Evolutionary conservation across 1,140 invertebrate genomes (phyloP).

Genomic region (Neomicropteryx cornuta): DNA sequence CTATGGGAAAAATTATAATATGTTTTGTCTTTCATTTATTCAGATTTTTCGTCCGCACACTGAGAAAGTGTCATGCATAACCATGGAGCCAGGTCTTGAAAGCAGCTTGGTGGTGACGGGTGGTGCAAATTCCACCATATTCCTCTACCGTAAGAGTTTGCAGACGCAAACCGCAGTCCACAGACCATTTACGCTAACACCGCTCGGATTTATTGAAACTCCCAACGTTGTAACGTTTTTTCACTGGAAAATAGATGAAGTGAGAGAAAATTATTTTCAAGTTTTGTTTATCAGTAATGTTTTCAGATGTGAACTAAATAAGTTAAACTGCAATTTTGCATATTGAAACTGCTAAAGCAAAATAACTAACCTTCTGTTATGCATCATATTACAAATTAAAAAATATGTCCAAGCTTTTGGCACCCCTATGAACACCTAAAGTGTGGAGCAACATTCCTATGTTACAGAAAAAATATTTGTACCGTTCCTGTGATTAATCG

Average conservation of each 20-base stretch:
- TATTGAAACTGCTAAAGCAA: no score
- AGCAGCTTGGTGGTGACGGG: constrained; percentile 49
- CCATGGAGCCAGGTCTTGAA: constrained; percentile 40
- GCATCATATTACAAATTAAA: no score
- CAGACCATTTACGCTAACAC: constrained; percentile 41
- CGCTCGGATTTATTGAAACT: constrained; percentile 53
- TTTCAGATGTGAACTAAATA: constrained; percentile 1
- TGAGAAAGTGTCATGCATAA: constrained; percentile 44
- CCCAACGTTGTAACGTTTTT: constrained; percentile 48
- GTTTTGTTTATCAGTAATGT: constrained; percentile 3
- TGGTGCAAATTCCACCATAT: constrained; percentile 53
- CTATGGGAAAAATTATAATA: no score
- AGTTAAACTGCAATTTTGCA: no score
- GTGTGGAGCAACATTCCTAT: no score
- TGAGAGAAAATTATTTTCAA: constrained; percentile 14
- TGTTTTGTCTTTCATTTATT: constrained; percentile 34
- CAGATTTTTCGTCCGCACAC: constrained; percentile 56
- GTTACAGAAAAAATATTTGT: no score
- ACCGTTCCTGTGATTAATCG: no score
- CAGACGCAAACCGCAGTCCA: no score
- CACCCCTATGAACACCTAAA: no score
- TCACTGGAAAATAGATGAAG: constrained; percentile 46
- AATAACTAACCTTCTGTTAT: no score
- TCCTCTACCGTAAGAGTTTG: constrained; percentile 43
- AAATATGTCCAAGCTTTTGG: no score